Evolutionary conservation across 2,113 vertebrate genomes (phyloP).

Genomic region (Chamaetylas fuelleborni): DNA sequence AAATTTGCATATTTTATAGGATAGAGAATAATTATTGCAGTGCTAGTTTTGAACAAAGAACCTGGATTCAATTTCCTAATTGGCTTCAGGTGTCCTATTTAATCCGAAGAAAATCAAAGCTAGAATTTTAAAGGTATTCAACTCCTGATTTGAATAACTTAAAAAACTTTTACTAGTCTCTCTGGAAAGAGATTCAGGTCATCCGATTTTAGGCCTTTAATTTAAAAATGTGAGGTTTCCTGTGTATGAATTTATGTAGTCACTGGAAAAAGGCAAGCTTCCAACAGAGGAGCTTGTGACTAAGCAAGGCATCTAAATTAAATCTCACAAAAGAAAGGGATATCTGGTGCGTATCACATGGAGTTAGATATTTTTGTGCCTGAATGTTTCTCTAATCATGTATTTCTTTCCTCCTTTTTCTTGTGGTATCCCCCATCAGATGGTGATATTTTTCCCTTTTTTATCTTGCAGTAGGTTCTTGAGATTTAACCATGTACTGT

Average conservation of each 20-base stretch:
- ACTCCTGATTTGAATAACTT: not conserved
- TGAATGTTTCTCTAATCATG: not conserved
- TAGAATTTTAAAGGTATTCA: not conserved
- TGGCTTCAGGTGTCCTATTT: not conserved
- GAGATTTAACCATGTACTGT: not conserved
- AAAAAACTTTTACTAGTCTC: not conserved
- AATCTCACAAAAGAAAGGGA: not conserved
- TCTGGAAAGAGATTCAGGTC: not conserved
- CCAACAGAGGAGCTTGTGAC: not conserved
- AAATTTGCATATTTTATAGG: not conserved
- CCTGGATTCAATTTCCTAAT: not conserved
- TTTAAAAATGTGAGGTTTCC: not conserved
- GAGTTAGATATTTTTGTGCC: not conserved
- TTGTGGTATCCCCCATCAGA: not conserved
- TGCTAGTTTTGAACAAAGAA: not conserved
- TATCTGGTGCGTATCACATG: not conserved
- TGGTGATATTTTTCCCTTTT: not conserved
- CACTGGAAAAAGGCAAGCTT: not conserved
- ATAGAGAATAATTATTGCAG: not conserved
- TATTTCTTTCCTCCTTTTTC: not conserved
- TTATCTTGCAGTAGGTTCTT: not conserved
- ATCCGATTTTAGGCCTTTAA: not conserved
- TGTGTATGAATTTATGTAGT: not conserved
- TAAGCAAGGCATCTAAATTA: not conserved
- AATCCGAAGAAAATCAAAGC: conserved; percentile 11